Evolutionary conservation across 1,140 invertebrate species (phyloP), one percentile per base, ranked within the genome.

Genomic region (Rhagoletis pomonella): DNA sequence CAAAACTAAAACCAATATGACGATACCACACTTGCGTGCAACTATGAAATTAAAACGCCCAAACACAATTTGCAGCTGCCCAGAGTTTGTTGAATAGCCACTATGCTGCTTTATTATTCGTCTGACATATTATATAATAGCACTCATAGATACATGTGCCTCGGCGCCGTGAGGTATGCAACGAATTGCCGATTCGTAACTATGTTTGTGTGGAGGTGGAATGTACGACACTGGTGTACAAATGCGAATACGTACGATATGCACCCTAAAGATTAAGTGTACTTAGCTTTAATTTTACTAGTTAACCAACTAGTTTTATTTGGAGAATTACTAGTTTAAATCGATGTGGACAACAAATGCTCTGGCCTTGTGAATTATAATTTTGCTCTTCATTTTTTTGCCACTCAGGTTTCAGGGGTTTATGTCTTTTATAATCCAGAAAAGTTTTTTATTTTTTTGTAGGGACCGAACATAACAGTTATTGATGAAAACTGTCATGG

Each of bases 1-100:
- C 29, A 29, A 29, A n/a, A 50, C 44, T 55, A 42, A 17, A 55
- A 55, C 44, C 73, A 17, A 58, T 19, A 55, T 55, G 7, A 3
- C n/a, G 7, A 19, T 81, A 55, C 47, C 73, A 55, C 73, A 73
- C 47, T 73, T 67, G n/a, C 64, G 19, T 29, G 64, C 5, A 73
- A 44, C 39, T 14, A 42, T 47, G 42, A 44, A 73, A 14, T 67
- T 67, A 39, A 39, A 67, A 67, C 39, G 9, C 3, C 19, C 12
- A 67, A 10, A 47, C 12, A 73, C 12, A 50, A 73, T 5, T 44
- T 73, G 3, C 19, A 12, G 4, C 69, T 17, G 44, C 6, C n/a
- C 2, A 47, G 73, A 17, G 44, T 81, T 9, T 55, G 47, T 50
- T 77, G 17, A 17, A 55, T 19, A 19, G 47, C 17, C 17, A n/a